Base-by-base conservation (phyloP, 1,140 invertebrate species). In the Harpegnathos saltator region DNA sequence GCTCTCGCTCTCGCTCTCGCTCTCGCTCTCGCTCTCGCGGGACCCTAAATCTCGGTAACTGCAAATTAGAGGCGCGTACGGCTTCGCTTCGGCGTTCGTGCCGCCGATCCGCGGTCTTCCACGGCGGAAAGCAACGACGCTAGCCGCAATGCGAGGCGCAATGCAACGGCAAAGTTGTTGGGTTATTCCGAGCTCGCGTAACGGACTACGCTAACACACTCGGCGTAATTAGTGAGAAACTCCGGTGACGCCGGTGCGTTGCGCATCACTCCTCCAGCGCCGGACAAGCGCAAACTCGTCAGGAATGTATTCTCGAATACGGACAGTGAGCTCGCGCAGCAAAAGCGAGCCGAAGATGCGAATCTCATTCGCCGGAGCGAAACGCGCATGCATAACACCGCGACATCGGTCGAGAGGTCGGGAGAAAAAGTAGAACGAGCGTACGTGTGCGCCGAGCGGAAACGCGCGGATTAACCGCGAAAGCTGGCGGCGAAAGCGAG, bases 161-260 rank as follows among this genome's bases (percentile, higher is more conserved):
- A 11, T 7, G 24, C 26, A 59, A 71, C 11, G 75, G 59, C 73
- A 82, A n/a, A n/a, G 78, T 82, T 82, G 69, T 9, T 29, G 44
- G 15, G 74, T 73, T 62, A 82, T 82, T 82, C 52, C 56, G 69
- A 62, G 78, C 48, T 52, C 5, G 15, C 44, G 38, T 33, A 63
- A 38, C 59, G 33, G 52, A 50, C 56, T 33, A n/a, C n/a, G 54
- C 66, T 50, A 72, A 81, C 38, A 81, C 38, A 81, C 44, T 81
- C 33, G 54, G 61, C 48, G 69, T 82, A 82, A 82, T 82, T 82
- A 82, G 78, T 22, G 44, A 72, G 69, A 62, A 72, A 72, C 78
- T 56, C 17, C 56, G 68, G 38, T 74, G 78, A 82, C 71, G 54
- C 22, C 68, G 44, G 68, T 48, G 66, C 54, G 63, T 59, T 73